These are phyloP conservation scores for Pterobdella sp. DNA, from an alignment of 2,888 invertebrate species.

Conservation along the genomic window DNA sequence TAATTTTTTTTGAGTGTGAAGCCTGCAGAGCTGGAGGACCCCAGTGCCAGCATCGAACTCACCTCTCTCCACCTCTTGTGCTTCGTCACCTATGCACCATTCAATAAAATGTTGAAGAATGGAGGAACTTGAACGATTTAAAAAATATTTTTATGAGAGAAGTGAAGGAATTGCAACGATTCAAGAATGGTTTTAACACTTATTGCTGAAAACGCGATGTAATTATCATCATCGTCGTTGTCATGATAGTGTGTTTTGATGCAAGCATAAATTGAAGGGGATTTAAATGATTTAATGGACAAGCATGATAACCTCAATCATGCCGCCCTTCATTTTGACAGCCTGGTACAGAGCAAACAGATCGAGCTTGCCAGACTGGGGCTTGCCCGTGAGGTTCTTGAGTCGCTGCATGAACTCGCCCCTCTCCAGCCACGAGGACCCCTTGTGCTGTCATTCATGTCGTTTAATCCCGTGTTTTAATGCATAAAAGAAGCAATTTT, in stretches of 20 bases:
- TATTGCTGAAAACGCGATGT: too few species aligned
- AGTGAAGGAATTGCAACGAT: too few species aligned
- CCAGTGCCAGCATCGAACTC: conserved; percentile 85
- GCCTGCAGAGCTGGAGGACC: conserved; percentile 93
- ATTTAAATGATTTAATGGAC: too few species aligned
- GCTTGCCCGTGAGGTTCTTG: neutral
- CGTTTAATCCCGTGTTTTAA: too few species aligned
- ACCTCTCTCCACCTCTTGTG: conserved; percentile 99
- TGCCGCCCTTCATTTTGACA: conserved; percentile 94
- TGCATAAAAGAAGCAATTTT: too few species aligned
- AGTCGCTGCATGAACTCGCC: conserved; percentile 14
- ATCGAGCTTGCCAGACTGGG: conserved; percentile 59
- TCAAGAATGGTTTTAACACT: too few species aligned
- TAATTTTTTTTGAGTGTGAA: conserved; percentile 97
- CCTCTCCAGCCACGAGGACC: conserved; percentile 5
- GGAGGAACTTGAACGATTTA: neutral
- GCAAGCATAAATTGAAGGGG: too few species aligned
- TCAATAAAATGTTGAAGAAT: neutral
- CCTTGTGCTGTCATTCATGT: neutral
- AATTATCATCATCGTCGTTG: too few species aligned
- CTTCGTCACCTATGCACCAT: conserved; percentile 74
- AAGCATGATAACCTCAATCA: conserved; percentile 94
- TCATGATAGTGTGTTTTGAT: too few species aligned
- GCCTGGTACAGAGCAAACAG: conserved; percentile 90
- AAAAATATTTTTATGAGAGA: too few species aligned